A percentile compares a stretch with the other conserved stretches of the same genome.
Conservation (phyloP, 2,797 vertebrate genomes). For the Hozukius guyotensis region DNA sequence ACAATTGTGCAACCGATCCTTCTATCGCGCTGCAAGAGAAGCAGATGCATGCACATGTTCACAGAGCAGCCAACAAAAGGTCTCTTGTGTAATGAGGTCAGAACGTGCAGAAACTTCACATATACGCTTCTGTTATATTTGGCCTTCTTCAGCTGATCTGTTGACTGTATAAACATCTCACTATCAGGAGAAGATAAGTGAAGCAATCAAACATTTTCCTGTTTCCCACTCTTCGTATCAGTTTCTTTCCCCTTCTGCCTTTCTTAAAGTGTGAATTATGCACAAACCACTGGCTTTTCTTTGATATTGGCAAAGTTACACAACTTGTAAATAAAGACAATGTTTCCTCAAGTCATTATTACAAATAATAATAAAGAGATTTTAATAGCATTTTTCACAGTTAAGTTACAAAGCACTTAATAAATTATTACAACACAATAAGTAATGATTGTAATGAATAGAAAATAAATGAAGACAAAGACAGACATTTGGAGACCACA, state of each 20-base stretch:
- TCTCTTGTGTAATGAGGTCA: conserved; percentile 13
- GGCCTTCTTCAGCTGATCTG: neutral
- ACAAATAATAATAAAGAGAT: neutral
- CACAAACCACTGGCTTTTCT: neutral
- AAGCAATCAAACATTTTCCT: neutral
- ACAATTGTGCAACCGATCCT: neutral
- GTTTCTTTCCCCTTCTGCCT: neutral
- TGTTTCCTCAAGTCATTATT: neutral
- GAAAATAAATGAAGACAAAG: neutral
- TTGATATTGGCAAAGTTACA: neutral
- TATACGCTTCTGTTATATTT: neutral
- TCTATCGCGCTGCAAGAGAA: neutral
- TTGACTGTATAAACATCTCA: neutral
- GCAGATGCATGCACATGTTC: neutral
- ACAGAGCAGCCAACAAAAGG: neutral
- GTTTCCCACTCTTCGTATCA: neutral
- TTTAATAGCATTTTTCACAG: neutral
- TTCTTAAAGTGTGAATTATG: neutral
- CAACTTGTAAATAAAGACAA: neutral
- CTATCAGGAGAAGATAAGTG: neutral
- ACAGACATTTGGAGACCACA: neutral
- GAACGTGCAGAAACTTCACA: neutral
- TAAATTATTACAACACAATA: neutral
- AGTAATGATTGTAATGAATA: neutral
- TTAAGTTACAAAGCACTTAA: neutral